phyloP scores from a whole-genome alignment of 1,140 invertebrate genomes.

The Psilanteris sp. region DNA sequence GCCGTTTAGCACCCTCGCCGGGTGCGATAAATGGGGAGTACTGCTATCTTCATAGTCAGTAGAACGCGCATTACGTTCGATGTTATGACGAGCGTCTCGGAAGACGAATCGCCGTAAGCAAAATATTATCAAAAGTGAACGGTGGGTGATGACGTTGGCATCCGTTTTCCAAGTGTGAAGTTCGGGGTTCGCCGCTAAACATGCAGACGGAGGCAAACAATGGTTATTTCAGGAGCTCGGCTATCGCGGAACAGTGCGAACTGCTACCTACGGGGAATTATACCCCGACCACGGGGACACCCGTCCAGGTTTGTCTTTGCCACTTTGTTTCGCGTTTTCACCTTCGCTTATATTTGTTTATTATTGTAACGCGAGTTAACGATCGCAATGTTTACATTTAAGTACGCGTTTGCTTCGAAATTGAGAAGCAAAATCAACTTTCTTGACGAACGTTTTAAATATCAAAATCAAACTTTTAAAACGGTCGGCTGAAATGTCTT shows the following conservation, averaged over 20 bases:
- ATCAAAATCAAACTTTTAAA: too few relatives aligned
- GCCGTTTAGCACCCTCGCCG: constrained; percentile 48
- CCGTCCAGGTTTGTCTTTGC: constrained; percentile 68
- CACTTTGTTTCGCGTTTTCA: not conserved
- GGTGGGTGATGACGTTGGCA: constrained; percentile 9
- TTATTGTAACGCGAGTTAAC: too few relatives aligned
- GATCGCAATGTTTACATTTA: too few relatives aligned
- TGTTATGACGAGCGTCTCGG: constrained; percentile 24
- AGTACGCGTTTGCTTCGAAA: too few relatives aligned
- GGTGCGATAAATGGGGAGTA: constrained; percentile 44
- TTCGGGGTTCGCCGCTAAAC: not conserved
- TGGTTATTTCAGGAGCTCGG: constrained; percentile 68
- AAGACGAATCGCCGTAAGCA: too few relatives aligned
- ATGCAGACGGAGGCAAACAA: constrained; percentile 70
- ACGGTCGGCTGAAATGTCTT: too few relatives aligned
- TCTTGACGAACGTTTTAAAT: too few relatives aligned
- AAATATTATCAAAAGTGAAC: too few relatives aligned
- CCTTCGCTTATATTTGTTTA: too few relatives aligned
- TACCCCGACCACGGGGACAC: constrained; percentile 20
- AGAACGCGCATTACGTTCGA: constrained; percentile 31
- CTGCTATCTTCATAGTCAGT: constrained; percentile 29
- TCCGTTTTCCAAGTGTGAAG: constrained; percentile 10
- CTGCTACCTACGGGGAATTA: constrained; percentile 52
- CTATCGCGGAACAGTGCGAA: constrained; percentile 67
- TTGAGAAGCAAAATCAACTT: too few relatives aligned